phyloP scores from a whole-genome alignment of 2,797 vertebrate genomes.

The Sebastes baramenuke region DNA sequence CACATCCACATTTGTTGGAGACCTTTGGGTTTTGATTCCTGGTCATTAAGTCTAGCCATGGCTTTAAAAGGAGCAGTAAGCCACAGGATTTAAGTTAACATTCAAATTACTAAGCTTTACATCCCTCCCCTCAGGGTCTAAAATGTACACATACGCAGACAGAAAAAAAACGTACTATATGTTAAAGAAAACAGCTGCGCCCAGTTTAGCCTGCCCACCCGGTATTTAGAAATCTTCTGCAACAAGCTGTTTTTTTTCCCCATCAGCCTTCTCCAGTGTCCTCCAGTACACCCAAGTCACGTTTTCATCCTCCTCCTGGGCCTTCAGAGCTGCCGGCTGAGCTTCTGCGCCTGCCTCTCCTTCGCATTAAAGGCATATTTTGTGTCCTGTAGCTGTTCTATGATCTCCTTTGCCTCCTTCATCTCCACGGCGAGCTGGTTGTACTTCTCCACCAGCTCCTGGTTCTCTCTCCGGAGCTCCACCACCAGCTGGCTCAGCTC shows the following conservation, averaged over 20 bases:
- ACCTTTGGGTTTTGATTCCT: constrained; percentile 41
- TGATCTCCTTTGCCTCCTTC: constrained; percentile 87
- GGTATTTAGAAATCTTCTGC: constrained; percentile 35
- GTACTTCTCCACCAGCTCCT: constrained; percentile 87
- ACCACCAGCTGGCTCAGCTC: constrained; percentile 86
- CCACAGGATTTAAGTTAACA: constrained; percentile 63
- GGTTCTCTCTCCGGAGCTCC: constrained; percentile 86
- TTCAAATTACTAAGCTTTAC: constrained; percentile 63
- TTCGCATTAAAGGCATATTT: constrained; percentile 87
- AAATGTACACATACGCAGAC: constrained; percentile 50
- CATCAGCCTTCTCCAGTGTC: constrained; percentile 1
- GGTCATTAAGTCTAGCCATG: constrained; percentile 57
- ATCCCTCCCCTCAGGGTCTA: constrained; percentile 21
- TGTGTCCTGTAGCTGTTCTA: constrained; percentile 85
- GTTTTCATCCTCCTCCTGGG: background rate
- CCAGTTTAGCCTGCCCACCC: constrained; percentile 51
- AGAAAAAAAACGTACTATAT: constrained; percentile 36
- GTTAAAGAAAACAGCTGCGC: constrained; percentile 50
- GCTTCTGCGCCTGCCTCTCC: constrained; percentile 90
- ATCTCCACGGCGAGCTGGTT: constrained; percentile 81
- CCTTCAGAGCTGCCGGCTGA: constrained; percentile 86
- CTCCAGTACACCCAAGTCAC: background rate
- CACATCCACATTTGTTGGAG: constrained; percentile 52
- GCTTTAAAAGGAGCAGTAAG: constrained; percentile 60
- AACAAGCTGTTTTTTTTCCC: background rate